A percentile compares a stretch with the other conserved stretches of the same genome.
These are phyloP conservation scores for Nyctereutes procyonoides DNA, from an alignment of 2,113 vertebrate species.

Conservation along the genomic window DNA sequence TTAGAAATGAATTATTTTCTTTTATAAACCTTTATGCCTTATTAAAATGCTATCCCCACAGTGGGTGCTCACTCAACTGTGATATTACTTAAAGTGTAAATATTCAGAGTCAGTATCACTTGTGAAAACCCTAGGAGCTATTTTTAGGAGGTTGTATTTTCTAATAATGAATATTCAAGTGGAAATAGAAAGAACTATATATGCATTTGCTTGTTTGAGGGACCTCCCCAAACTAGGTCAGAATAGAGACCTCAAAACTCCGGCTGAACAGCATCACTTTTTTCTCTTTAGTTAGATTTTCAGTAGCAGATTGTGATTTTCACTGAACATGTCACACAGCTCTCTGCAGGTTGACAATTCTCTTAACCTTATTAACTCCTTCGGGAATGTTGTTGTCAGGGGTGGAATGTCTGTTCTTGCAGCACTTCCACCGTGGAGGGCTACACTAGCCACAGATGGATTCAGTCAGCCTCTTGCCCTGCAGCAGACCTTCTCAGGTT, in stretches of 20 bases:
- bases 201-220: not conserved
- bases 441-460: not conserved
- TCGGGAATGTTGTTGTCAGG: not conserved
- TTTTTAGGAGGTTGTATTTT: slow-evolving; percentile 37
- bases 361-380: not conserved
- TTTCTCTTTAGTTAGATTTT: not conserved
- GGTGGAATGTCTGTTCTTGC: not conserved
- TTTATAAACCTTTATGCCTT: not conserved
- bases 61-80: not conserved
- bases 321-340: not conserved
- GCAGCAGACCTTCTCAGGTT: not conserved
- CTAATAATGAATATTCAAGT: slow-evolving; percentile 36
- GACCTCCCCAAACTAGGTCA: not conserved
- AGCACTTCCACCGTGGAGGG: not conserved
- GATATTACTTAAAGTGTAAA: not conserved
- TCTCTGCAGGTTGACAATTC: not conserved
- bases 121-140: not conserved
- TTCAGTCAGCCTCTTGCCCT: not conserved
- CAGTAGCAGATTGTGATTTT: not conserved
- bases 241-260: not conserved
- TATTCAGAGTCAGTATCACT: not conserved
- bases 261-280: not conserved
- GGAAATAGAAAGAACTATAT: not conserved
- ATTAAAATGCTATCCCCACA: not conserved
- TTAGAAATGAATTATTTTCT: not conserved